Base-by-base conservation (phyloP, 2,888 invertebrate genomes). In the Homarus gammarus region DNA sequence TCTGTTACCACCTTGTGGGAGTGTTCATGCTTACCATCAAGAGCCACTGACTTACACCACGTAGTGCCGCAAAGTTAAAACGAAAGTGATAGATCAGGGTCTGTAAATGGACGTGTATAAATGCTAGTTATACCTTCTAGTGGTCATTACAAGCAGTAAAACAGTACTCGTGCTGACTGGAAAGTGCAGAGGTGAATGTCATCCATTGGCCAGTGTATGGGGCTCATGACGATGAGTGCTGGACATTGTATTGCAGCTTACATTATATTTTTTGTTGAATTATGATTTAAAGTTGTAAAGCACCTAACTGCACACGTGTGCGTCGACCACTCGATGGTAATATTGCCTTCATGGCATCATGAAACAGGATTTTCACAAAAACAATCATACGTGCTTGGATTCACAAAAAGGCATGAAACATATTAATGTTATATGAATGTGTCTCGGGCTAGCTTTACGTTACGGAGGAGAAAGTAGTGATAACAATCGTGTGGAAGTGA, bases 121-220 rank as follows among this genome's bases (percentile, higher is more conserved):
- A 70, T 31, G 70, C 6, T 10, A 5, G 36, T n/a, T 15, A 12
- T 70, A 15, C 2, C 31, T 12, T 38, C n/a, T 73, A 12, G 1
- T n/a, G 38, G 36, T 38, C n/a, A n/a, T 40, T 38, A 73, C 40
- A 18, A 73, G 31, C 31, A 2, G 36, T 70, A 70, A 70, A 70
- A 70, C 70, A 33, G n/a, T 73, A 8, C 40, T 73, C 73, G 18
- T 40, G 73, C n/a, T 73, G 38, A 22, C 44, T 49, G 40, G 75
- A 75, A 75, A 75, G 75, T 75, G 75, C 75, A 75, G 27, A 75
- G 75, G 75, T 75, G 44, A 44, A 75, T 44, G 73, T 44, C 44
- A 70, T 31, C 31, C 27, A 31, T 27, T n/a, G 56, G 56, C 22
- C 22, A 22, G 22, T 56, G 56, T 56, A 22, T 12, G 15, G 56